These are phyloP conservation scores for Fulica atra DNA, from an alignment of 2,113 vertebrate species.

Conservation along the genomic window DNA sequence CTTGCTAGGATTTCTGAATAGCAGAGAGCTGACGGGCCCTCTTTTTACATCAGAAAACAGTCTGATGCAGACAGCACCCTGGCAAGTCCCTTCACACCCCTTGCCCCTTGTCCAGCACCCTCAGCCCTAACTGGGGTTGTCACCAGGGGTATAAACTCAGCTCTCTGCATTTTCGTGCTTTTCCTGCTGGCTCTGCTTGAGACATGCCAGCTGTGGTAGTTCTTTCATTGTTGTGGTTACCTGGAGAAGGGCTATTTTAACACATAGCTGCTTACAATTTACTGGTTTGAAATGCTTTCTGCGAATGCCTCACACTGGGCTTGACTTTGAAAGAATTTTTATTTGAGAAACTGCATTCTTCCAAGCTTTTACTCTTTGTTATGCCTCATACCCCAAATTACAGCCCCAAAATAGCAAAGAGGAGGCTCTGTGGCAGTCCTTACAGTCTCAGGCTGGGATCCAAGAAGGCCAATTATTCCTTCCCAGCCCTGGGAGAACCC, in stretches of 20 bases:
- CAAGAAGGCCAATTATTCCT: not conserved
- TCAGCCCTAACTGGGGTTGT: fast-evolving
- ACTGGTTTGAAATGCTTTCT: not conserved
- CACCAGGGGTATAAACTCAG: not conserved
- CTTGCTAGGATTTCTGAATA: not conserved
- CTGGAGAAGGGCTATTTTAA: not conserved
- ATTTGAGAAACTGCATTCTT: not conserved
- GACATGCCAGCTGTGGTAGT: not conserved
- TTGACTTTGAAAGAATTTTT: conserved; percentile 10
- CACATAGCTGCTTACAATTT: not conserved
- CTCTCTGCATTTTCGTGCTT: not conserved
- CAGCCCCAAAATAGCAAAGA: not conserved
- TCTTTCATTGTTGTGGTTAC: not conserved
- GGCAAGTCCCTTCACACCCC: not conserved
- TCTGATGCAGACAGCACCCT: not conserved
- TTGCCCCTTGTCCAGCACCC: not conserved
- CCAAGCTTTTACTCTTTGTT: not conserved
- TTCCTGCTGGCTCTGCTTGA: not conserved
- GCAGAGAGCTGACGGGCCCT: not conserved
- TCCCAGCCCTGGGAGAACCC: not conserved
- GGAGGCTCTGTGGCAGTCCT: not conserved
- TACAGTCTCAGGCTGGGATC: not conserved
- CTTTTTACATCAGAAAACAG: not conserved
- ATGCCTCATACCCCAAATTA: not conserved
- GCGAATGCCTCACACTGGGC: not conserved